Evolutionary conservation across 2,113 vertebrate species (phyloP).

Genomic region (Sminthopsis crassicaudata): DNA sequence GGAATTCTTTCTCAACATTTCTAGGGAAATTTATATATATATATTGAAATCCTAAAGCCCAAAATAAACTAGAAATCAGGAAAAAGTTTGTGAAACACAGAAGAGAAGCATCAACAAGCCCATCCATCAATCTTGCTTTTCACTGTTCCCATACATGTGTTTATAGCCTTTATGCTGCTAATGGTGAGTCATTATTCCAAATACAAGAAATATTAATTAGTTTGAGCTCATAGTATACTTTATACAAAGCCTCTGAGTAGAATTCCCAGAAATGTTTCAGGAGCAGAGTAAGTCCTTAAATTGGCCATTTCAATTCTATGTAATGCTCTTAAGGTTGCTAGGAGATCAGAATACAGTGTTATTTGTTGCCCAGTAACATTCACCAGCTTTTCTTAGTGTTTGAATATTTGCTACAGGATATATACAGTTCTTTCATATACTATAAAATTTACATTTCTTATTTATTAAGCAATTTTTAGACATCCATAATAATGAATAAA

Average conservation of each 20-base stretch:
- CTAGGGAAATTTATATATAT: not conserved
- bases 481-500: not conserved
- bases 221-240: not conserved
- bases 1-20: not conserved
- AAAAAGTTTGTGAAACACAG: not conserved
- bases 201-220: not conserved
- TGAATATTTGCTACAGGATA: not conserved
- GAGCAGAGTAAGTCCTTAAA: not conserved
- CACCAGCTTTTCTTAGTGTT: not conserved
- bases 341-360: not conserved
- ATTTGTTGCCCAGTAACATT: not conserved
- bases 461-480: not conserved
- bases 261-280: not conserved
- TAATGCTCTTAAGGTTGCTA: not conserved
- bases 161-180: not conserved
- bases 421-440: not conserved
- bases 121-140: too few relatives aligned
- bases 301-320: not conserved
- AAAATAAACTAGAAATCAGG: not conserved
- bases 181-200: not conserved
- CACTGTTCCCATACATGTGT: not conserved
- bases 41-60: not conserved
- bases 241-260: not conserved
- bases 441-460: not conserved
- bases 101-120: not conserved